phyloP scores from a whole-genome alignment of 1,140 invertebrate genomes.

The Temnothorax curvispinosus region DNA sequence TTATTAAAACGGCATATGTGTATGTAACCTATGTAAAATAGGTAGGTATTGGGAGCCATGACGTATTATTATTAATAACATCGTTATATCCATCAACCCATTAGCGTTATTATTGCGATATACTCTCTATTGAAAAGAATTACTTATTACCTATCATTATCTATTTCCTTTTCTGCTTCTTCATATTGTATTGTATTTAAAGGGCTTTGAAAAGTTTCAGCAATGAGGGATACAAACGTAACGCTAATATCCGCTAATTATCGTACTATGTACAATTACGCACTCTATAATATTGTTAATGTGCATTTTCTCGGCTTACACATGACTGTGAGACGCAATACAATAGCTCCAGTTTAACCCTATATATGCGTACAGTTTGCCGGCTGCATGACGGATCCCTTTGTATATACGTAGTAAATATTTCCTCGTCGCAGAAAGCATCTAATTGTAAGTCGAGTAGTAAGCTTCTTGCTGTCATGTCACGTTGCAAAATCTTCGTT shows the following conservation, averaged over 20 bases:
- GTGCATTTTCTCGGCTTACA: slow-evolving; percentile 17
- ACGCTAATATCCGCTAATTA: slow-evolving; percentile 12
- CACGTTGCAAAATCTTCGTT: slow-evolving; percentile 9
- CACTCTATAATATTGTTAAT: slow-evolving; percentile 40
- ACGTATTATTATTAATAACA: slow-evolving; percentile 30
- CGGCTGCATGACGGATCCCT: slow-evolving; percentile 28
- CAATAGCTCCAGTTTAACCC: slow-evolving; percentile 48
- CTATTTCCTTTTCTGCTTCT: background rate
- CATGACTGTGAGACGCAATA: slow-evolving; percentile 8
- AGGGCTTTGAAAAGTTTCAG: background rate
- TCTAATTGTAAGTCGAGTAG: slow-evolving; percentile 11
- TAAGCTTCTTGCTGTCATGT: background rate
- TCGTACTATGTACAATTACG: background rate
- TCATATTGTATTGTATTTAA: background rate
- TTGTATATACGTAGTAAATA: slow-evolving; percentile 22
- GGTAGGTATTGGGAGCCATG: background rate
- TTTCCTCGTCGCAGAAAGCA: slow-evolving; percentile 35
- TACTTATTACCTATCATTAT: background rate
- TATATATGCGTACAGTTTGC: slow-evolving; percentile 47
- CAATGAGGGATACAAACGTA: background rate
- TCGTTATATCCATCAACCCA: background rate
- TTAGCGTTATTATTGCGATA: background rate
- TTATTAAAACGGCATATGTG: slow-evolving; percentile 12
- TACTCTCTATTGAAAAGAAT: background rate
- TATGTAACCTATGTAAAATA: slow-evolving; percentile 9